These are phyloP conservation scores for Sinocyclocheilus grahami DNA, from an alignment of 2,113 vertebrate species.

Conservation along the genomic window DNA sequence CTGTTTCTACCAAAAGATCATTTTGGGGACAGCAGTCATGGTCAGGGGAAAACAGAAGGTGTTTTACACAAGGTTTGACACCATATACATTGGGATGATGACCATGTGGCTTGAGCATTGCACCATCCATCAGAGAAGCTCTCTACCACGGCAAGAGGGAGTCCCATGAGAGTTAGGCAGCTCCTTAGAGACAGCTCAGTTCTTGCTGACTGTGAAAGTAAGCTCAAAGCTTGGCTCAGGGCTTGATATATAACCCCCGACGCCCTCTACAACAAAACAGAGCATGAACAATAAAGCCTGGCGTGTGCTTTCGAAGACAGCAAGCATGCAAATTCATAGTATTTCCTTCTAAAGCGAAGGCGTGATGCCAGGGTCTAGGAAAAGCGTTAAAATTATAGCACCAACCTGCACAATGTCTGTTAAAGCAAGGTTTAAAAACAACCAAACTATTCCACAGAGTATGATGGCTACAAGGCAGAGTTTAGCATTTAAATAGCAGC, in stretches of 20 bases:
- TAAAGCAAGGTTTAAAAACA: conserved; percentile 12
- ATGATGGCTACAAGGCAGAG: conserved; percentile 6
- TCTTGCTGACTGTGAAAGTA: conserved; percentile 38
- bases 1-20: not conserved
- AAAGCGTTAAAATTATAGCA: not conserved
- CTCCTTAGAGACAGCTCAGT: conserved; percentile 39
- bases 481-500: conserved; percentile 24
- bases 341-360: not conserved
- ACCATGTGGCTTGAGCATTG: conserved; percentile 7
- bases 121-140: conserved; percentile 33
- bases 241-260: conserved; percentile 8
- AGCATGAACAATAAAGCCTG: conserved; percentile 28
- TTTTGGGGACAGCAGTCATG: not conserved
- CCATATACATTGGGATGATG: conserved; percentile 7
- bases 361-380: not conserved
- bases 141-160: conserved; percentile 24
- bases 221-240: conserved; percentile 39
- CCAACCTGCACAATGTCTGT: not conserved
- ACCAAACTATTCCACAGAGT: not conserved
- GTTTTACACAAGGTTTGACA: not conserved
- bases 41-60: not conserved
- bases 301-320: conserved; percentile 7
- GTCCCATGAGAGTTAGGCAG: conserved; percentile 39
- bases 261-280: conserved; percentile 35
- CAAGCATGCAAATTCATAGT: conserved; percentile 2